These are phyloP conservation scores for Melanerpes aurifrons DNA, from an alignment of 2,113 vertebrate species.

Conservation along the genomic window DNA sequence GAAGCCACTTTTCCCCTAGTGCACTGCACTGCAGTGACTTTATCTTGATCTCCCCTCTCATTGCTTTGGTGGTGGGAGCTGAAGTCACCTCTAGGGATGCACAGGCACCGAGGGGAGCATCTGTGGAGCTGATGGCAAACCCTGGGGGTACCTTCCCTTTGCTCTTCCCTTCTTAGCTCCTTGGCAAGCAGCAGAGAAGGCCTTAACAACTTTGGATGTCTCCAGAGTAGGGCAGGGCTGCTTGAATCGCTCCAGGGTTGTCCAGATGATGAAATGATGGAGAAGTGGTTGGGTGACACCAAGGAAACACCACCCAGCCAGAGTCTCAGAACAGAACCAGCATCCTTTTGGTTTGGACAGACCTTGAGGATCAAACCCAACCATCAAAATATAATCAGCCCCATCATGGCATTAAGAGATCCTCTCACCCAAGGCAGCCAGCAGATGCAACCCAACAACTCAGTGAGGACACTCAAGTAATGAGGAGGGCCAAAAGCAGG, in stretches of 20 bases:
- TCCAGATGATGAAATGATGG: not conserved
- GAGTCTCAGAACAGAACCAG: no score
- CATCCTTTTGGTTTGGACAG: no score
- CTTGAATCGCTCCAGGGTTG: rapidly evolving
- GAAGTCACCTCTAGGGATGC: not conserved
- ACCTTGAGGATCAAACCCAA: no score
- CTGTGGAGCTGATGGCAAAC: not conserved
- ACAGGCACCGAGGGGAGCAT: not conserved
- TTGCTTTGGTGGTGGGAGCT: not conserved
- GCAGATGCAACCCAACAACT: not conserved
- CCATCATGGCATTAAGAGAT: not conserved
- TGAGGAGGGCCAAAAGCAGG: not conserved
- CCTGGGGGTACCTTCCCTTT: not conserved
- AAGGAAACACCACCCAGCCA: not conserved
- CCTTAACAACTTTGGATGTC: not conserved
- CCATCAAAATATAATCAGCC: no score
- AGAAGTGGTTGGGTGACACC: not conserved
- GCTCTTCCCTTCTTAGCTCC: not conserved
- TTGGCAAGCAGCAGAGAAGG: not conserved
- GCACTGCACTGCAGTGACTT: constrained; percentile 25
- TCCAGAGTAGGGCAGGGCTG: not conserved
- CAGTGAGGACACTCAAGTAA: not conserved
- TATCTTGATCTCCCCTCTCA: constrained; percentile 15
- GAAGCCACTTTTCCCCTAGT: not conserved
- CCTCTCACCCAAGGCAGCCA: not conserved